phyloP scores from a whole-genome alignment of 1,140 invertebrate species.

The Lethocerus indicus region DNA sequence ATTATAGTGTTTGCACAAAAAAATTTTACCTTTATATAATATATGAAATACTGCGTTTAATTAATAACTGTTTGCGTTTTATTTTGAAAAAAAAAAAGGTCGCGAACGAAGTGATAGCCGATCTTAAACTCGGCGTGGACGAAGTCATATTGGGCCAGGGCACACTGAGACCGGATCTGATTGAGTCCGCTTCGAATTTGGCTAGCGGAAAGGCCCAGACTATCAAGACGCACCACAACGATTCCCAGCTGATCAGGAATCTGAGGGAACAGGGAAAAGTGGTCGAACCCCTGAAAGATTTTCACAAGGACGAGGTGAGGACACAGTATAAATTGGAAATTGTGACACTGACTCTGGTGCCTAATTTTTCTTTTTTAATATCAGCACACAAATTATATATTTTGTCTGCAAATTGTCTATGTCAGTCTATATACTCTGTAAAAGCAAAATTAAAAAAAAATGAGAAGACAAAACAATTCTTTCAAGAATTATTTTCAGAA shows the following conservation, averaged over 20 bases:
- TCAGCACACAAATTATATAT: too few relatives aligned
- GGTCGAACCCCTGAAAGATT: conserved; percentile 95
- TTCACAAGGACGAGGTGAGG: conserved; percentile 95
- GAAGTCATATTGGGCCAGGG: conserved; percentile 78
- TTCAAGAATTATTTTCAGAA: too few relatives aligned
- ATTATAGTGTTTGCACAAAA: too few relatives aligned
- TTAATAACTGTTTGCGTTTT: background rate
- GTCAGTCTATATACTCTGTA: too few relatives aligned
- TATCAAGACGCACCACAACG: conserved; percentile 99
- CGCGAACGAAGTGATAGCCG: conserved; percentile 64
- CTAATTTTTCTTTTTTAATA: too few relatives aligned
- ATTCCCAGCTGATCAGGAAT: conserved; percentile 85
- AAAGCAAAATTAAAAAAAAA: too few relatives aligned
- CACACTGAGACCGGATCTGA: conserved; percentile 91
- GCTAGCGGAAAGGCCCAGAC: conserved; percentile 76
- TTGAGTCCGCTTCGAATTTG: conserved; percentile 85
- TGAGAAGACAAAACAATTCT: too few relatives aligned
- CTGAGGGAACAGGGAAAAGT: conserved; percentile 73
- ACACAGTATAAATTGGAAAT: conserved; percentile 4
- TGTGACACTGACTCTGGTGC: background rate
- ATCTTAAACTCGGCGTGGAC: conserved; percentile 67
- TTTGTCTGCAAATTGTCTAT: too few relatives aligned
- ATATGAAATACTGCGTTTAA: too few relatives aligned
- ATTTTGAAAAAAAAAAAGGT: conserved; percentile 34
- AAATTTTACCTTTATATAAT: too few relatives aligned